Base-by-base conservation (phyloP, 2,797 vertebrate genomes). In the Buphagus erythrorhynchus region DNA sequence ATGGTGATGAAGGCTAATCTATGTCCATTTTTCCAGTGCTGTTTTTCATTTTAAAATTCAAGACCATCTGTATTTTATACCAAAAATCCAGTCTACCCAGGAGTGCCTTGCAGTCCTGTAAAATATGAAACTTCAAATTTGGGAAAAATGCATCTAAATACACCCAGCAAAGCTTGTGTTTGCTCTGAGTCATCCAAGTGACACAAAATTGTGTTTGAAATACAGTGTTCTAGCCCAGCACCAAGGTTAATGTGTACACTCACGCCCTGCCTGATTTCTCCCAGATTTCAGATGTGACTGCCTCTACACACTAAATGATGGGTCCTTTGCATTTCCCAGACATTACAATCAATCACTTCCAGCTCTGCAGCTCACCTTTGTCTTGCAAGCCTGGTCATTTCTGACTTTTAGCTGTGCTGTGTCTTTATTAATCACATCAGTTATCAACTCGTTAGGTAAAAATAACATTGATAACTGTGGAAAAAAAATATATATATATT, bases 181-280 rank as follows among this genome's bases (percentile, higher is more conserved):
- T 54, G 5, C 18, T 75, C 31, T 59, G 49, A 83, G 42, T 26
- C 35, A 82, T 25, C 10, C 7, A 36, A 65, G 13, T 43, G 80
- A 68, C 35, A 89, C 21, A 90, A 89, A 85, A 11, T 6, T 26
- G 17, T 72, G 9, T 57, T 61, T 77, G 45, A 89, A 94, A 86
- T 78, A 55, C 9, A 58, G 26, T 1, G 1, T 49, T 84, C 59
- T 67, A 75, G 17, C 49, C n/a, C 38, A 77, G 9, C 20, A 25
- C 38, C 80, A 93, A 91, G 91, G 84, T 92, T 91, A 94, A 96
- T 68, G 61, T 48, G 51, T 28, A 68, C 54, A 33, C 45, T 86
- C 58, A 65, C 0, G 1, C 45, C n/a, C 77, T 19, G 1, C 51
- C 61, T 52, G 72, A 62, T 77, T 89, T 63, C 78, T 83, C 29